Base-by-base conservation (phyloP, 1,140 invertebrate species). In the Leptopilina clavipes region DNA sequence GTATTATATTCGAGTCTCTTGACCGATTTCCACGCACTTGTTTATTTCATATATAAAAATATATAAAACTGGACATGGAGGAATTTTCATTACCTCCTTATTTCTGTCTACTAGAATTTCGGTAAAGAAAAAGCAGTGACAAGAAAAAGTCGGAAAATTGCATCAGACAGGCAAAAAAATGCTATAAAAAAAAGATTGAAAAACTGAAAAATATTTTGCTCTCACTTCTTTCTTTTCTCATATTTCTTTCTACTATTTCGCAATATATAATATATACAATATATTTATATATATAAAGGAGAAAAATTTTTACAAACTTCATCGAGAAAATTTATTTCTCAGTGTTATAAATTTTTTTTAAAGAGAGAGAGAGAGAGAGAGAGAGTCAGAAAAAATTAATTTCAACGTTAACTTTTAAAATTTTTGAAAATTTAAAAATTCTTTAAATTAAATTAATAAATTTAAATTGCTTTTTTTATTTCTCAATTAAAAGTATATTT, bases 21-120 rank as follows among this genome's bases (percentile, higher is more conserved):
- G 81, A 82, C 81, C 81, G 81, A 82, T 82, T 79, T 82, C 75
- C 75, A 72, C 54, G 74, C 76, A 31, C 52, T 82, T 72, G 70
- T 79, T 79, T 78, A 74, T 82, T 82, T 79, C 76, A 72, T 40
- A 40, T 40, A 40, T 9, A 40, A 5, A 5, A 5, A 31, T 31
- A 31, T 40, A 40, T 40, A 40, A 1, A 31, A 77, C 74, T 78
- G 65, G 37, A 76, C 73, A 22, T 75, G 72, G 45, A 71, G n/a
- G 5, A 31, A 76, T 72, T 70, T 75, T 70, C 59, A 52, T 37
- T 37, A 37, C 52, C 37, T 75, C 73, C 56, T 76, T 75, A 74
- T 72, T 76, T 76, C 75, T 72, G 72, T 71, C 73, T 37, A 14
- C 59, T 31, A 22, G 25, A 65, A 65, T 65, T 65, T 65, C 11